These are phyloP conservation scores for Rhadinocentrus ornatus DNA, from an alignment of 2,797 vertebrate genomes.

Conservation along the genomic window DNA sequence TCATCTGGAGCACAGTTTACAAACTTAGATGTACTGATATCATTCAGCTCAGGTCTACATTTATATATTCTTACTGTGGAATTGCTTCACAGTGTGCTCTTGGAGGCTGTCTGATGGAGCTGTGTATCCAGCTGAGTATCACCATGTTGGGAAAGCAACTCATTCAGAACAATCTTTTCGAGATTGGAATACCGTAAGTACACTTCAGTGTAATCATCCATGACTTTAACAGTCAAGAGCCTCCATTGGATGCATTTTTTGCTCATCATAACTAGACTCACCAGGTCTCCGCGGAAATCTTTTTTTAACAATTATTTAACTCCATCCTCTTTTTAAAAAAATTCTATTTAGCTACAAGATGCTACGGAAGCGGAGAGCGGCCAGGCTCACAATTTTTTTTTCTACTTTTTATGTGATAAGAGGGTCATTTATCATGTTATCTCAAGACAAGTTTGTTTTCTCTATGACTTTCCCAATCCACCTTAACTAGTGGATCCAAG, in stretches of 20 bases:
- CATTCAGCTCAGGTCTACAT: not conserved
- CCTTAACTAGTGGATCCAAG: no score
- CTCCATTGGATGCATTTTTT: not conserved
- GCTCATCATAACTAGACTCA: not conserved
- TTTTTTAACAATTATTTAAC: no score
- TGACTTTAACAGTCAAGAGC: not conserved
- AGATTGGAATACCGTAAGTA: conserved; percentile 97
- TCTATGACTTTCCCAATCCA: no score
- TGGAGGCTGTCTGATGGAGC: conserved; percentile 96
- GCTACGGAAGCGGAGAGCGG: no score
- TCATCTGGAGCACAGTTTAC: no score
- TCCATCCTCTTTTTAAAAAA: not conserved
- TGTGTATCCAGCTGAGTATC: conserved; percentile 98
- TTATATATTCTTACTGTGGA: not conserved
- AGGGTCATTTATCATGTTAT: no score
- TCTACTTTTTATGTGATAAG: no score
- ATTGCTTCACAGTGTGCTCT: conserved; percentile 87
- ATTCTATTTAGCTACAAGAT: not conserved
- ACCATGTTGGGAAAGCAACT: conserved; percentile 99
- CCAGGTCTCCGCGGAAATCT: no score
- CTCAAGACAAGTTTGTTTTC: no score
- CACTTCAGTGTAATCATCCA: not conserved
- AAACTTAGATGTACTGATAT: no score
- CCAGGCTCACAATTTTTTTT: no score
- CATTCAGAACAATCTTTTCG: conserved; percentile 98